Evolutionary conservation across 2,888 invertebrate genomes (phyloP), one percentile per base, ranked within the genome.

Genomic region (Drosophila picticornis): DNA sequence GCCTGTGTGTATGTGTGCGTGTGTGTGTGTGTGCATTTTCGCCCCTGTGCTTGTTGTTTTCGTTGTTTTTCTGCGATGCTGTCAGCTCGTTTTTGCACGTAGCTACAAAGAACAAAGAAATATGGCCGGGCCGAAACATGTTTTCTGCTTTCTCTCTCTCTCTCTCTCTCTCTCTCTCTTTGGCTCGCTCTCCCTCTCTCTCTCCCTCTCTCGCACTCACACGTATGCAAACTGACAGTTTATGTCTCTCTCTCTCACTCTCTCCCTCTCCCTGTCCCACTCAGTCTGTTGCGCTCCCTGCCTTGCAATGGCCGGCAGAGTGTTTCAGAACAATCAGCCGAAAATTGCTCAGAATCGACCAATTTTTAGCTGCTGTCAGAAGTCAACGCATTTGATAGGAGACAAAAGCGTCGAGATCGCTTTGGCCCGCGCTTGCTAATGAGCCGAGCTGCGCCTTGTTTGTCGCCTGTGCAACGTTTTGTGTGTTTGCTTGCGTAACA

Each of bases 61-160:
- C 40, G 43, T 46, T 61, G 51, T 67, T 52, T 67, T 70, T 48
- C 61, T 72, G 57, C 53, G 57, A 57, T 43, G 69, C 56, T 68
- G 79, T 66, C 80, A 71, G 71, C 68, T 72, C 64, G 60, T 77
- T 72, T 77, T 70, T 72, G 55, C 67, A 58, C 38, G 43, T 56
- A 56, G 38, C 34, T 46, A 46, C 46, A 72, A 53, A 63, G 52
- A 55, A 36, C 51, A 74, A 79, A 80, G 69, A 80, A 90, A 81
- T 71, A 87, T 84, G 85, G 80, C 60, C 66, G 66, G 55, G 57
- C 50, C 77, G 56, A 88, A 87, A 68, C 83, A 69, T 63, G 72
- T 81, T 80, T 79, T 36, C 7, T 29, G 40, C 56, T 59, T 13
- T 46, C 59, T 51, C 63, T 22, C 48, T 43, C 1, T n/a, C 58